Evolutionary conservation across 2,113 vertebrate genomes (phyloP), one percentile per base, ranked within the genome.

Genomic region (Scophthalmus maximus): DNA sequence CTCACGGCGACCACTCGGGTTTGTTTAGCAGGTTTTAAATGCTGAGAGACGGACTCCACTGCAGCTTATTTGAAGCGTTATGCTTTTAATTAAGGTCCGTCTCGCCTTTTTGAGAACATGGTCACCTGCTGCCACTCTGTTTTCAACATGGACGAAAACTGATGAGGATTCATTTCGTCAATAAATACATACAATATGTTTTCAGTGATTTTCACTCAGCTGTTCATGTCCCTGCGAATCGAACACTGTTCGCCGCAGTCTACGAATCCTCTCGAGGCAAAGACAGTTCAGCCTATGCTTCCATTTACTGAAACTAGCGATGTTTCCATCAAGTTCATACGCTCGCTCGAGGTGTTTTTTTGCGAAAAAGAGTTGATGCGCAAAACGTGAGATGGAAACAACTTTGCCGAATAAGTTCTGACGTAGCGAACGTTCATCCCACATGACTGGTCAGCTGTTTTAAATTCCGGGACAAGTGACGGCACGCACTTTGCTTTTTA

Each of bases 1-100:
- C 67, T 76, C 47, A 40, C 71, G 63, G 76, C 51, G 26, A 73
- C 68, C 47, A 58, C 53, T 57, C 44, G 38, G 30, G 27, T 56
- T 62, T 34, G 60, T 68, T 78, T 42, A 75, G 32, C 58, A 15
- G 17, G 14, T 27, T 8, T 63, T 51, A 46, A 62, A 36, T 0
- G 9, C 27, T 55, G 72, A 73, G n/a, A 36, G 53, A 38, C 51
- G 14, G 29, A 53, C 27, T 42, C 12, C 29, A 65, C 56, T 52
- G 40, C n/a, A 49, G 20, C 51, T 61, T 25, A 64, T 68, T 62
- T 71, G 34, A 55, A 44, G 17, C 52, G 62, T 57, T 76, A 71
- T 38, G 15, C 50, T 65, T n/a, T 53, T 52, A 44, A 68, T 75
- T 65, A 62, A 53, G 26, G 22, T 53, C 56, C 6, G 59, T 25